Conservation (phyloP, 1,140 invertebrate species). For the Drosophila kikkawai region DNA sequence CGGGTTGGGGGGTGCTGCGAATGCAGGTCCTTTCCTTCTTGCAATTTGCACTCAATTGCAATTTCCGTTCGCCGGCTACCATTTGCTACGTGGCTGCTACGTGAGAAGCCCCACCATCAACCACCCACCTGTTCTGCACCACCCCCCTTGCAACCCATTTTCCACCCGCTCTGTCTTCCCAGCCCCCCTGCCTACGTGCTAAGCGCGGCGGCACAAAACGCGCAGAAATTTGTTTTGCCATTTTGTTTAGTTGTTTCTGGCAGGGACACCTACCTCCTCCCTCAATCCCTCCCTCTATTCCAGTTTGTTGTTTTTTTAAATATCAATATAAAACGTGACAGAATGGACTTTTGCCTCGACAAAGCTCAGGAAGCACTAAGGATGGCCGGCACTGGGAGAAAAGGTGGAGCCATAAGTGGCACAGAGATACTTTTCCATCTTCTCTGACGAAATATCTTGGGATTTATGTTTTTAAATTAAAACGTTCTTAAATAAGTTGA, state of each 20-base stretch:
- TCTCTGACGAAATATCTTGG: too few relatives aligned
- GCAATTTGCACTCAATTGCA: conserved; percentile 82
- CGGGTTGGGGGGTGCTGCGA: not conserved
- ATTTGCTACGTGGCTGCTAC: conserved; percentile 70
- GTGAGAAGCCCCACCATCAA: conserved; percentile 10
- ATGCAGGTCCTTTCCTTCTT: conserved; percentile 47
- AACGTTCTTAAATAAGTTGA: too few relatives aligned
- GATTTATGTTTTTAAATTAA: too few relatives aligned
- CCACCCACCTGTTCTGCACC: too few relatives aligned
- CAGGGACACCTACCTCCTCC: not conserved
- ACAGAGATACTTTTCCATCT: too few relatives aligned
- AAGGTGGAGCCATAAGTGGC: not conserved
- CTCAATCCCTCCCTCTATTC: not conserved
- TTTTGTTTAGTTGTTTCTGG: conserved; percentile 71
- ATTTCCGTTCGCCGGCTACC: conserved; percentile 72
- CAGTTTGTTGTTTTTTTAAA: conserved; percentile 65
- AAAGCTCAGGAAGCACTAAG: conserved; percentile 27
- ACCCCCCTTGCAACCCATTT: conserved; percentile 1
- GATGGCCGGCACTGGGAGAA: conserved; percentile 6
- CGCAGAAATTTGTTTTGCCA: conserved; percentile 79
- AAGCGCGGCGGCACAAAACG: conserved; percentile 60
- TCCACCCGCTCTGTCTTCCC: not conserved
- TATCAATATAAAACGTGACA: conserved; percentile 84
- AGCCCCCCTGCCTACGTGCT: conserved; percentile 39
- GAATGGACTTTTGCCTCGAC: conserved; percentile 50